Conservation (phyloP, 2,888 invertebrate species). For the Drosophila anomalata region DNA sequence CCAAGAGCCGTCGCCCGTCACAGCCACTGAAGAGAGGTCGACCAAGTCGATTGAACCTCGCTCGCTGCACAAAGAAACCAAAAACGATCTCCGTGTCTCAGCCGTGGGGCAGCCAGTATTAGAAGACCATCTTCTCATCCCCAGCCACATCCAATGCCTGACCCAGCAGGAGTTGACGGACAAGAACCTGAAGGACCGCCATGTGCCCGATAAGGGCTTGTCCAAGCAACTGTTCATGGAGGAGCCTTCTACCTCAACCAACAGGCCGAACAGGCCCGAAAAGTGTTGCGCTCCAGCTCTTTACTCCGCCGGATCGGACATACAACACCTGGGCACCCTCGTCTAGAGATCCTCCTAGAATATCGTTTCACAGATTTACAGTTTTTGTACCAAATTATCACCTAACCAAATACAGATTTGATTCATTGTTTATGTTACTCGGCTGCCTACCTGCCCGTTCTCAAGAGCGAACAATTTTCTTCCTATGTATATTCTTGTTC, state of each 20-base stretch:
- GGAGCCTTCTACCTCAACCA: neutral
- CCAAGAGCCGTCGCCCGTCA: constrained; percentile 1
- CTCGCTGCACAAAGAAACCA: neutral
- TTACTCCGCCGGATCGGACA: constrained; percentile 10
- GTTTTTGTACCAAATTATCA: constrained; percentile 32
- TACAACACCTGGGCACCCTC: constrained; percentile 60
- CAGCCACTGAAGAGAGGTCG: constrained; percentile 12
- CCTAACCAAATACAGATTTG: constrained; percentile 33
- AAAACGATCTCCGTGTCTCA: constrained; percentile 1
- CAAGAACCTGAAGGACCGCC: constrained; percentile 20
- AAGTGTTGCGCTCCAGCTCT: constrained; percentile 1
- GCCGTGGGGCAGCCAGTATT: neutral
- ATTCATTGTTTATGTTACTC: constrained; percentile 32
- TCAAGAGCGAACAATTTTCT: neutral
- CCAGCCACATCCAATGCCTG: neutral
- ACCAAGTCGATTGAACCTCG: constrained; percentile 9
- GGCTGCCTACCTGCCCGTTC: neutral
- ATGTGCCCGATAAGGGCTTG: constrained; percentile 15
- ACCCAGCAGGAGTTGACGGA: constrained; percentile 8
- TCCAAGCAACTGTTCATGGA: constrained; percentile 15
- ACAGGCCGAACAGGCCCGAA: too few species aligned
- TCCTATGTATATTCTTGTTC: too few species aligned
- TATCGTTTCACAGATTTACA: constrained; percentile 17
- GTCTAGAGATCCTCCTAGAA: constrained; percentile 33
- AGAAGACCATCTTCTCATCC: neutral